phyloP scores from a whole-genome alignment of 2,797 vertebrate genomes.

The Ara ararauna region DNA sequence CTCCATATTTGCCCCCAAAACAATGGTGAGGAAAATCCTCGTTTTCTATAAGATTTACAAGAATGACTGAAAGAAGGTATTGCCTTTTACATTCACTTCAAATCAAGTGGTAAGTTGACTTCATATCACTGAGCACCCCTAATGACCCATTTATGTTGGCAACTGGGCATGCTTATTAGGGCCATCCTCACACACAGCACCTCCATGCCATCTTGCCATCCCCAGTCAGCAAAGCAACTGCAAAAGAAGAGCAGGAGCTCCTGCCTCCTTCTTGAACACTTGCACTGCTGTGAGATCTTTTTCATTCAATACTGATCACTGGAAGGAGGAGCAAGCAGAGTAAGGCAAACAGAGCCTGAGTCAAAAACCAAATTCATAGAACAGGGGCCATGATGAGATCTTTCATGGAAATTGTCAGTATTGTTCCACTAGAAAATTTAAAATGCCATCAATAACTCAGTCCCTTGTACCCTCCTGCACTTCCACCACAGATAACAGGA shows the following conservation, averaged over 20 bases:
- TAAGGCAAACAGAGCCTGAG: neutral
- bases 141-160: neutral
- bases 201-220: fast-evolving
- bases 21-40: neutral
- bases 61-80: neutral
- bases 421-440: neutral
- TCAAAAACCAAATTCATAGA: neutral
- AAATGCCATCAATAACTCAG: neutral
- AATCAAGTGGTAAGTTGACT: neutral
- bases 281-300: neutral
- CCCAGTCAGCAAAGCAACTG: neutral
- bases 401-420: neutral
- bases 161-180: neutral
- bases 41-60: neutral
- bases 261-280: neutral
- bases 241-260: neutral
- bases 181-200: neutral
- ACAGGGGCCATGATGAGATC: neutral
- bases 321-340: neutral
- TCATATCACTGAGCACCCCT: neutral
- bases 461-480: neutral
- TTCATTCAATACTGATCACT: neutral
- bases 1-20: neutral
- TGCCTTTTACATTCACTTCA: neutral
- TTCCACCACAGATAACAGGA: neutral